Conservation (phyloP, 1,140 invertebrate genomes). For the Tyrophagus putrescentiae region DNA sequence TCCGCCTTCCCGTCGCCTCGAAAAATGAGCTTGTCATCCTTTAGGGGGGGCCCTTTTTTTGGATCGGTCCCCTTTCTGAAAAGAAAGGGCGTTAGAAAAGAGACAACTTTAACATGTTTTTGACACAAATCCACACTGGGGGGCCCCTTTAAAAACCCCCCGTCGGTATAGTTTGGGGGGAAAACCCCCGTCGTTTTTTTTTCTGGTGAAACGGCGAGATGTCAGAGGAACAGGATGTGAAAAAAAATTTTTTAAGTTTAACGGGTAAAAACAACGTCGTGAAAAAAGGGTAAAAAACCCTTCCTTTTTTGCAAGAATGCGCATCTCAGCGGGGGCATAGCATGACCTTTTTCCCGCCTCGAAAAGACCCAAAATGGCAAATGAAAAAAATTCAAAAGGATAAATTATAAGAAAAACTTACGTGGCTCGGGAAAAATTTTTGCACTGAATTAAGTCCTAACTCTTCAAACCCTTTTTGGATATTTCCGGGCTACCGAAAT, state of each 20-base stretch:
- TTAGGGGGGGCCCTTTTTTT: constrained; percentile 82
- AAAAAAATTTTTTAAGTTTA: constrained; percentile 22
- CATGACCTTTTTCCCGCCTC: constrained; percentile 68
- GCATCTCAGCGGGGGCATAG: constrained; percentile 79
- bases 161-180: constrained; percentile 86
- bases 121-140: too few species aligned
- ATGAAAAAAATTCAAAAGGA: constrained; percentile 11
- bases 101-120: too few species aligned
- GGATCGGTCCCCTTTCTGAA: constrained; percentile 70
- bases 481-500: too few species aligned
- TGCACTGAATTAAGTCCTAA: constrained; percentile 62
- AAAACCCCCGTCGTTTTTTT: constrained; percentile 98
- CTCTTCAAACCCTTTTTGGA: constrained; percentile 51
- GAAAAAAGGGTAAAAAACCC: constrained; percentile 65
- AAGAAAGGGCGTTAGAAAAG: constrained; percentile 20
- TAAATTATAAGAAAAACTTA: constrained; percentile 22
- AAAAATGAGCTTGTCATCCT: constrained; percentile 81
- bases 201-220: constrained; percentile 66
- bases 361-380: constrained; percentile 12
- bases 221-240: constrained; percentile 44
- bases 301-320: constrained; percentile 65
- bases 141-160: constrained; percentile 59
- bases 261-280: constrained; percentile 43
- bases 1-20: constrained; percentile 84
- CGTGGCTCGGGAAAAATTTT: constrained; percentile 80